A percentile compares a stretch with the other conserved stretches of the same genome.
These are phyloP conservation scores for Merodon equestris DNA, from an alignment of 2,888 invertebrate species.

Conservation along the genomic window DNA sequence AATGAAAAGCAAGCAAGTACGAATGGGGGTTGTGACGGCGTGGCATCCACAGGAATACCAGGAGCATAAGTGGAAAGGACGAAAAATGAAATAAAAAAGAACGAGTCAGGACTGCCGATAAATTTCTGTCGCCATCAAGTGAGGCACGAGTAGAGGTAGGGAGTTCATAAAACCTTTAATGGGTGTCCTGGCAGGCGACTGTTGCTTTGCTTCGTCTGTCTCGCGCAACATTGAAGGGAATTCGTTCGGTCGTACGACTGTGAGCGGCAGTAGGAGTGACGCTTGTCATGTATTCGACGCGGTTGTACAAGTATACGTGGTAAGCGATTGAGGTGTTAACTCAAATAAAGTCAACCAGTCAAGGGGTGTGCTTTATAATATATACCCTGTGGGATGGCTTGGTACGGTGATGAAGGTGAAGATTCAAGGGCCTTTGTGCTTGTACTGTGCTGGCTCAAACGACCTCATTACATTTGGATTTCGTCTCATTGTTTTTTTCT, in stretches of 20 bases:
- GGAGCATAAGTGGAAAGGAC: slow-evolving; percentile 41
- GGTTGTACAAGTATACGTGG: slow-evolving; percentile 1
- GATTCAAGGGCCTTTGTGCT: neutral
- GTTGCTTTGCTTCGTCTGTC: slow-evolving; percentile 1
- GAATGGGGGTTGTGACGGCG: slow-evolving; percentile 2
- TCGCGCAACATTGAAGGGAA: too few species aligned
- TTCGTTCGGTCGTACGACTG: too few species aligned
- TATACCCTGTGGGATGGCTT: neutral
- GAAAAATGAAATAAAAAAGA: slow-evolving; percentile 49
- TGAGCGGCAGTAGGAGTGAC: neutral
- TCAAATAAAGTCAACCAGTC: slow-evolving; percentile 29
- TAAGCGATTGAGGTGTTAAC: slow-evolving; percentile 39
- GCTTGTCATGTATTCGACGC: too few species aligned
- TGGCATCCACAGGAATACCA: neutral
- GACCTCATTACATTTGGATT: slow-evolving; percentile 47
- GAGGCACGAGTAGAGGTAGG: neutral
- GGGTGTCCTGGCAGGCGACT: slow-evolving; percentile 26
- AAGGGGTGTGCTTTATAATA: neutral
- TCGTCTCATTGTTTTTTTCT: slow-evolving; percentile 4
- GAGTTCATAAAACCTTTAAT: slow-evolving; percentile 39
- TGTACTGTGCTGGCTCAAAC: slow-evolving; percentile 2
- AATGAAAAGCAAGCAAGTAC: slow-evolving; percentile 41
- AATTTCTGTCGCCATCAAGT: slow-evolving; percentile 36
- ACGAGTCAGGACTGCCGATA: slow-evolving; percentile 17
- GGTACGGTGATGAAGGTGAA: neutral